Evolutionary conservation across 2,888 invertebrate species (phyloP), one percentile per base, ranked within the genome.

Genomic region (Heliothis peltigera): DNA sequence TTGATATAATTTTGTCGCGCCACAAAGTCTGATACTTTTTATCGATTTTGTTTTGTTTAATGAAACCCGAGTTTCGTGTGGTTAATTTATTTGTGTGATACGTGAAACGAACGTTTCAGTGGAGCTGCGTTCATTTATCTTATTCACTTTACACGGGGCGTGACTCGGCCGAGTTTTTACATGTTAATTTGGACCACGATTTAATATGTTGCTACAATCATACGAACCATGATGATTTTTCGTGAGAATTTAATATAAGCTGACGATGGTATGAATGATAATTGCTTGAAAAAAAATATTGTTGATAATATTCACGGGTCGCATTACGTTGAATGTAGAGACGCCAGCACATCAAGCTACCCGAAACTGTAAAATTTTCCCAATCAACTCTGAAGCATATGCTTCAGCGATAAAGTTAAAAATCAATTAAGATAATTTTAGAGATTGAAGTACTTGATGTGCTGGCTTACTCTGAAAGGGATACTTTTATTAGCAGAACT

Each of bases 71-170:
- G 69, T 63, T 75, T 59, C 73, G 56, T 69, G 81, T 75, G 83
- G 85, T 88, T 86, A 89, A 90, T 89, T 89, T 89, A 89, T 89
- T 87, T 87, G 84, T 83, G 85, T 84, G 86, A 86, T 88, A 88
- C 87, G 84, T 79, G 83, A 84, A 89, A 82, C 83, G 85, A 86
- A 84, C 87, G 81, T 84, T 85, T 79, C 83, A 81, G 81, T 84
- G 80, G 77, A 76, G 76, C 70, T 55, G 55, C 70, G 82, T 83
- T 84, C 90, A 90, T 91, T 91, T 87, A 90, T 91, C 91, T 91
- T 90, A 89, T 90, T 91, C 91, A 90, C 89, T 89, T 87, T 83
- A 84, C 85, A 87, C 86, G 83, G 87, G 86, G 90, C 89, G 86
- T 87, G 89, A 87, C 88, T 87, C 80, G 80, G 82, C 64, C 74